Conservation (phyloP, 2,888 invertebrate genomes). For the Lepidocyrtinus sp. region DNA sequence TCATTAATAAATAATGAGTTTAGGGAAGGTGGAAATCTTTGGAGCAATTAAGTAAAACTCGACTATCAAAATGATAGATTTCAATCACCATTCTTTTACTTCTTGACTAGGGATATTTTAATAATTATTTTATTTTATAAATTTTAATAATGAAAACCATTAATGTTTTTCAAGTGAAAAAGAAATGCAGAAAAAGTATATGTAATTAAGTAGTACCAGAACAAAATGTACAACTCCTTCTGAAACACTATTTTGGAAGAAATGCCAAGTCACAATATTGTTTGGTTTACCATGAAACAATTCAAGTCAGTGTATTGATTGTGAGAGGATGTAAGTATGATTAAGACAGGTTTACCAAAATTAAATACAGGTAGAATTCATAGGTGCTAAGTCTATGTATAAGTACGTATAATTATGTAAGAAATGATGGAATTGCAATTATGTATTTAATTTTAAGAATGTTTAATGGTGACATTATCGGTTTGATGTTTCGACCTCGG, state of each 20-base stretch:
- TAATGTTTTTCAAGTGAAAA: neutral
- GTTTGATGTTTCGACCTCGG: no score
- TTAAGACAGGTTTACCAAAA: neutral
- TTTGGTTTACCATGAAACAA: neutral
- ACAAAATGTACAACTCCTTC: neutral
- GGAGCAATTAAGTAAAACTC: neutral
- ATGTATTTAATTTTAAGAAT: no score
- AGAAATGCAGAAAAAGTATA: neutral
- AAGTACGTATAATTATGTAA: no score
- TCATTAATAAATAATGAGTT: no score
- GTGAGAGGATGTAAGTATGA: no score
- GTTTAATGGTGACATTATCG: no score
- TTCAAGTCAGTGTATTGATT: neutral
- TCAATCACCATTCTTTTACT: no score
- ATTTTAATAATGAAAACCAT: neutral
- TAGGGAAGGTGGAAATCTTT: no score
- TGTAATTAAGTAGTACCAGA: neutral
- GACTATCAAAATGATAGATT: neutral
- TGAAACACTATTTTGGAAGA: neutral
- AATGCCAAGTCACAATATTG: neutral
- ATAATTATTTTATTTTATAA: neutral
- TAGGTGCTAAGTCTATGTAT: no score
- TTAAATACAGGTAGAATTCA: no score
- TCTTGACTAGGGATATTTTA: neutral
- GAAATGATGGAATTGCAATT: no score